Conservation (phyloP, 2,888 invertebrate species). For the Pristionchus maxplancki region DNA sequence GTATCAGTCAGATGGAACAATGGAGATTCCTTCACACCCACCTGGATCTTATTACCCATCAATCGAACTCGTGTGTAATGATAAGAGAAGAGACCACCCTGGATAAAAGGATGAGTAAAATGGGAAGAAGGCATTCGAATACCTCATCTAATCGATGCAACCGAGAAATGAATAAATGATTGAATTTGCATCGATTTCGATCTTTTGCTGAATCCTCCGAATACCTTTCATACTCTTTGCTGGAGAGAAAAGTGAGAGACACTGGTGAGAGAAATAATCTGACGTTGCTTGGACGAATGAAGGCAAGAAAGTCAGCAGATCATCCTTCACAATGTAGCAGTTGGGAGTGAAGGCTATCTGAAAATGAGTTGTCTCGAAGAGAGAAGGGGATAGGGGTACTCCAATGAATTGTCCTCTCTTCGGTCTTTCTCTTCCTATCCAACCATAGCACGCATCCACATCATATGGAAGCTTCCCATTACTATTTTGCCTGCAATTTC, state of each 20-base stretch:
- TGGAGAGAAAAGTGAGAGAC: not conserved
- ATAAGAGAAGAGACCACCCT: conserved; percentile 31
- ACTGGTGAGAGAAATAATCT: not conserved
- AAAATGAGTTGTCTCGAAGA: too few relatives aligned
- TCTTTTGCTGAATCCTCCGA: not conserved
- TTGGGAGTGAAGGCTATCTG: not conserved
- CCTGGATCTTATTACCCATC: not conserved
- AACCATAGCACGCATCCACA: conserved; percentile 15
- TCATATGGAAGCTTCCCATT: not conserved
- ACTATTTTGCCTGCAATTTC: not conserved
- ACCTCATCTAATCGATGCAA: conserved; percentile 12
- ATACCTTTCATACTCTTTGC: not conserved
- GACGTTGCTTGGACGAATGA: not conserved
- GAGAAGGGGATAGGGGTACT: not conserved
- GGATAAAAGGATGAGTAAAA: not conserved
- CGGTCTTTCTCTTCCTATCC: not conserved
- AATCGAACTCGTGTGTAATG: conserved; percentile 3
- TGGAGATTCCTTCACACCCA: not conserved
- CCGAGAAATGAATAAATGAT: not conserved
- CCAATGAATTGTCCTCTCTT: not conserved
- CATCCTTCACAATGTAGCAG: not conserved
- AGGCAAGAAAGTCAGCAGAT: not conserved
- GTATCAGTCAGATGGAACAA: not conserved
- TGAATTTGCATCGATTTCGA: not conserved
- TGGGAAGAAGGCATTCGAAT: not conserved